A percentile compares a stretch with the other conserved stretches of the same genome.
Conservation (phyloP, 2,113 vertebrate genomes). For the Carassius carassius region DNA sequence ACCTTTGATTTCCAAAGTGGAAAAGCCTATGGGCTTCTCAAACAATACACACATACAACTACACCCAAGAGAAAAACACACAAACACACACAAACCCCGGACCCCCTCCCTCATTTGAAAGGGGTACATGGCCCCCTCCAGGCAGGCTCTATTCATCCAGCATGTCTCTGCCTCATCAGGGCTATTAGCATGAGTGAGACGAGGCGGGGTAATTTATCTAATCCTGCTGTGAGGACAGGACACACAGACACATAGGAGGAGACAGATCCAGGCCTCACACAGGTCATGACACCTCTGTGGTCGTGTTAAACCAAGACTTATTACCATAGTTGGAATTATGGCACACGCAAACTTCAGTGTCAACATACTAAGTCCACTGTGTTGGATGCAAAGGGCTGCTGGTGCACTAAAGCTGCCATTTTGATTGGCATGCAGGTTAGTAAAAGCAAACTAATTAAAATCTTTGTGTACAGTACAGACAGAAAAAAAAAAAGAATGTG, state of each 20-base stretch:
- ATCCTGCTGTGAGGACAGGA: slow-evolving; percentile 49
- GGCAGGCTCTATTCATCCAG: slow-evolving; percentile 48
- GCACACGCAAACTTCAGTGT: neutral
- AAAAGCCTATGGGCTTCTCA: slow-evolving; percentile 42
- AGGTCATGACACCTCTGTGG: slow-evolving; percentile 1
- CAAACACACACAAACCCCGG: slow-evolving; percentile 29
- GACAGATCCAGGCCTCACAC: slow-evolving; percentile 23
- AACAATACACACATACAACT: slow-evolving; percentile 45
- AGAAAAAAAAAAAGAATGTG: neutral
- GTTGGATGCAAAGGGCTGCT: neutral
- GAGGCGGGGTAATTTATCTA: slow-evolving; percentile 55
- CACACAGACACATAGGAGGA: slow-evolving; percentile 32
- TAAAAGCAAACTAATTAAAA: neutral
- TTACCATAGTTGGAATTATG: neutral
- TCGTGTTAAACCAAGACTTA: neutral
- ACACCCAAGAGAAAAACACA: slow-evolving; percentile 48
- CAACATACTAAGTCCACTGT: slow-evolving; percentile 3
- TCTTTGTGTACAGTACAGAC: neutral
- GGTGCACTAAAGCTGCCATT: neutral
- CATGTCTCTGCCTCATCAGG: slow-evolving; percentile 53
- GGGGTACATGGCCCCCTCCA: slow-evolving; percentile 42
- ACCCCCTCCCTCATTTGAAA: slow-evolving; percentile 38
- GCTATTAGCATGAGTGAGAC: slow-evolving; percentile 58
- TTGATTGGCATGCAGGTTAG: neutral
- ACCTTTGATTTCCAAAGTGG: slow-evolving; percentile 51